Conservation (phyloP, 2,113 vertebrate genomes). For the Nothocercus julius region DNA sequence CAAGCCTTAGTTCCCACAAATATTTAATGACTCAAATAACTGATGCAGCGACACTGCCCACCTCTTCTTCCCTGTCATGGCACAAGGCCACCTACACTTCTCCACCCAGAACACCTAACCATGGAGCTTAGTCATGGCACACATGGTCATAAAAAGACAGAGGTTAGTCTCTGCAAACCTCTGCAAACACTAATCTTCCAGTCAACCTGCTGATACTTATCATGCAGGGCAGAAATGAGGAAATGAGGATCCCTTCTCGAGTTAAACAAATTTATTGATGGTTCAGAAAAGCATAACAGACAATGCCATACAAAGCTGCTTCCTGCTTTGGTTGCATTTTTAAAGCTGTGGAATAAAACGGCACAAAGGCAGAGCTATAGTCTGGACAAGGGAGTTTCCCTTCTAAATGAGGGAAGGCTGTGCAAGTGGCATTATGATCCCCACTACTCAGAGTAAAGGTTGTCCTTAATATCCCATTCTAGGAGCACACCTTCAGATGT, state of each 20-base stretch:
- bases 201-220: neutral
- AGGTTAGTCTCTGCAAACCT: neutral
- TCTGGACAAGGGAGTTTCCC: neutral
- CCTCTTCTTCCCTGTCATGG: neutral
- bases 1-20: conserved; percentile 27
- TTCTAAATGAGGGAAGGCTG: neutral
- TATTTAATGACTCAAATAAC: neutral
- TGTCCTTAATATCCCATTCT: neutral
- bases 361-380: neutral
- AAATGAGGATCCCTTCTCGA: neutral
- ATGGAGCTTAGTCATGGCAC: conserved; percentile 37
- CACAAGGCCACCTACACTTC: conserved; percentile 25
- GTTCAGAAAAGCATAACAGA: neutral
- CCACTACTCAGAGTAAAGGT: neutral
- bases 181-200: neutral
- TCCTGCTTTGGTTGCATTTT: neutral
- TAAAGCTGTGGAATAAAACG: neutral
- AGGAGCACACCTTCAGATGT: neutral
- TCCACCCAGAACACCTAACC: conserved; percentile 11
- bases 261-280: neutral
- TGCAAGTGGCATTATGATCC: neutral
- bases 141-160: neutral
- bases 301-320: neutral
- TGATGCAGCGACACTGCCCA: neutral
- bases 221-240: neutral